phyloP scores from a whole-genome alignment of 2,113 vertebrate genomes.

The Alexandromys fortis region DNA sequence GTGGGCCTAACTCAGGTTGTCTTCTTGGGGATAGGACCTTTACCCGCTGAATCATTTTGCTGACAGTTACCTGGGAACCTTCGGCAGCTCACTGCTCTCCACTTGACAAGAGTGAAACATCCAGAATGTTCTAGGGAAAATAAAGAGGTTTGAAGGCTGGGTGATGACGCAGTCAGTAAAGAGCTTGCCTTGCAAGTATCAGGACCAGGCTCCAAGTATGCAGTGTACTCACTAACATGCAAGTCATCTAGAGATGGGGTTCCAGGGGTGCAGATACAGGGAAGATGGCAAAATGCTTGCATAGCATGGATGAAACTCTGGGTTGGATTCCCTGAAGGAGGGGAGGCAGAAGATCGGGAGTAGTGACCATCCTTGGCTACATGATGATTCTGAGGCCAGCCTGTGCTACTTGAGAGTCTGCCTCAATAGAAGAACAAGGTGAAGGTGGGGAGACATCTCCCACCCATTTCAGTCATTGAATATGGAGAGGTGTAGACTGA shows the following conservation, averaged over 20 bases:
- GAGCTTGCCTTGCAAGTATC: not conserved
- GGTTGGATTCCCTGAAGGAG: not conserved
- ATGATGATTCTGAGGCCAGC: not conserved
- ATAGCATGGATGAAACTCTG: not conserved
- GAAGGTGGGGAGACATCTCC: not conserved
- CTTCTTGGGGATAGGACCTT: not conserved
- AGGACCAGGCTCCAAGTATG: not conserved
- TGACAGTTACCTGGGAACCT: not conserved
- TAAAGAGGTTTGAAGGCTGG: not conserved
- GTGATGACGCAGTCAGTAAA: too few species aligned
- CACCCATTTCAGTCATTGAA: accelerated
- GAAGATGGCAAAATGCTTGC: too few species aligned
- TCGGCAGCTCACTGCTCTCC: not conserved
- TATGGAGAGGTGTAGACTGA: accelerated
- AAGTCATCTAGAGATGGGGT: not conserved
- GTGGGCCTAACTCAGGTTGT: not conserved
- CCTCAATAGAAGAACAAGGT: not conserved
- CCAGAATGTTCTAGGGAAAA: not conserved
- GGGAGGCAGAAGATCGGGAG: not conserved
- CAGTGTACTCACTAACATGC: accelerated
- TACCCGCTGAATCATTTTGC: not conserved
- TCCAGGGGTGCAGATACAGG: too few species aligned
- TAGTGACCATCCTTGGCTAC: not conserved
- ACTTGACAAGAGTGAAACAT: not conserved
- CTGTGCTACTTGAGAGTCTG: not conserved